Conservation (phyloP, 2,797 vertebrate genomes). For the Lacerta agilis region DNA sequence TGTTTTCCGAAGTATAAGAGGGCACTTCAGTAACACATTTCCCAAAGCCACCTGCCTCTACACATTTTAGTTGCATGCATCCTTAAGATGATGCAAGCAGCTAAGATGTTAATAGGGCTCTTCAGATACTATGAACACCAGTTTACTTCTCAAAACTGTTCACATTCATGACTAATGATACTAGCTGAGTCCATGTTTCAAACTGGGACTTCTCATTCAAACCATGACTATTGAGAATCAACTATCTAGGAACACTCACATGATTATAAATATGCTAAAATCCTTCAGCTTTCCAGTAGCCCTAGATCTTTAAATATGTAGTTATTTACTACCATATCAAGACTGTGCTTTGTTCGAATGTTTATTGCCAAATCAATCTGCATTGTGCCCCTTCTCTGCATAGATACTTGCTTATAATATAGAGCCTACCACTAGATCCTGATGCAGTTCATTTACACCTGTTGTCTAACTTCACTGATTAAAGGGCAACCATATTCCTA, state of each 20-base stretch:
- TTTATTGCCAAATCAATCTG: conserved; percentile 41
- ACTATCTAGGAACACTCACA: conserved; percentile 10
- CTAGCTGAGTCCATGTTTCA: conserved; percentile 15
- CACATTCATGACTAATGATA: conserved; percentile 18
- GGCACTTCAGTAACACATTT: conserved; percentile 1
- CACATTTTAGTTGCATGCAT: not conserved
- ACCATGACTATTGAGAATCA: conserved; percentile 10
- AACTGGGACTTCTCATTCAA: conserved; percentile 13
- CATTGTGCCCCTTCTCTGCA: conserved; percentile 30
- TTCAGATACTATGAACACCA: not conserved
- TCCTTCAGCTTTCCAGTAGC: conserved; percentile 16
- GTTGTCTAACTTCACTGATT: not conserved
- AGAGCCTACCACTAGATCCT: not conserved
- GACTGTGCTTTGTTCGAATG: conserved; percentile 34
- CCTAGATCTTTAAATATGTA: conserved; percentile 32
- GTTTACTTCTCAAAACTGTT: conserved; percentile 4
- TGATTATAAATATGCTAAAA: conserved; percentile 29
- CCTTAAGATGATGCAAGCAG: conserved; percentile 4
- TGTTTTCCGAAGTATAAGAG: not conserved
- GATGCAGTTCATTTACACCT: not conserved
- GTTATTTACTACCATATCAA: conserved; percentile 6
- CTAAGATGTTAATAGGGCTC: conserved; percentile 5
- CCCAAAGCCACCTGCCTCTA: not conserved
- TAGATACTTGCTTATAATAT: conserved; percentile 35
- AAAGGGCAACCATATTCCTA: conserved; percentile 4